These are phyloP conservation scores for Paratilapia polleni DNA, from an alignment of 2,113 vertebrate species.

Conservation along the genomic window DNA sequence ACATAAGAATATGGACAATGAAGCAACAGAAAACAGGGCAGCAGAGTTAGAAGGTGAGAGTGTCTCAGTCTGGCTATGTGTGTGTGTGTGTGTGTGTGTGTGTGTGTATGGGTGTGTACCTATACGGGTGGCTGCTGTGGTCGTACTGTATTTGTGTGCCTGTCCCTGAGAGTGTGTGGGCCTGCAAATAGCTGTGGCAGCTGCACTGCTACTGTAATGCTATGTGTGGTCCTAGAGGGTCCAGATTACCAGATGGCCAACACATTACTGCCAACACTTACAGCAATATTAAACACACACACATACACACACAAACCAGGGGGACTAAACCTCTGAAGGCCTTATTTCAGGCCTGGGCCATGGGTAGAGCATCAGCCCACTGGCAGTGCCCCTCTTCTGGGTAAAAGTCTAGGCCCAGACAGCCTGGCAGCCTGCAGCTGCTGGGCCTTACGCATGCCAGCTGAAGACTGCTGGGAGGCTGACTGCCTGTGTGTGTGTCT, in stretches of 20 bases:
- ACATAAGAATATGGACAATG: slow-evolving; percentile 52
- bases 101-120: background rate
- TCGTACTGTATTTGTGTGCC: slow-evolving; percentile 10
- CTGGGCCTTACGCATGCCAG: slow-evolving; percentile 62
- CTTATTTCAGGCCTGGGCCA: slow-evolving; percentile 65
- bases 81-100: slow-evolving; percentile 4
- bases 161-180: slow-evolving; percentile 49
- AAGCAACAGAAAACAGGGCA: slow-evolving; percentile 31
- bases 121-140: slow-evolving; percentile 28
- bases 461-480: slow-evolving; percentile 68
- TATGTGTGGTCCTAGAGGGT: slow-evolving; percentile 71
- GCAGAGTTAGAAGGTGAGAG: slow-evolving; percentile 17
- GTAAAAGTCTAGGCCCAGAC: slow-evolving; percentile 66
- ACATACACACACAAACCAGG: slow-evolving; percentile 28
- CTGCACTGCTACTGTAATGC: slow-evolving; percentile 46
- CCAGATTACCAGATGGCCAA: slow-evolving; percentile 78
- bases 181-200: slow-evolving; percentile 73
- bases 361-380: slow-evolving; percentile 51
- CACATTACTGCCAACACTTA: slow-evolving; percentile 64
- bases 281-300: slow-evolving; percentile 60
- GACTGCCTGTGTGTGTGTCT: slow-evolving; percentile 23
- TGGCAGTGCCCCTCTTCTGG: slow-evolving; percentile 65
- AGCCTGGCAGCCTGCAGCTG: slow-evolving; percentile 60
- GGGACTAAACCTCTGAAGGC: slow-evolving; percentile 70
- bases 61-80: slow-evolving; percentile 16